A percentile compares a stretch with the other conserved stretches of the same genome.
phyloP scores from a whole-genome alignment of 2,797 vertebrate species.

The Eidolon dupreanum region DNA sequence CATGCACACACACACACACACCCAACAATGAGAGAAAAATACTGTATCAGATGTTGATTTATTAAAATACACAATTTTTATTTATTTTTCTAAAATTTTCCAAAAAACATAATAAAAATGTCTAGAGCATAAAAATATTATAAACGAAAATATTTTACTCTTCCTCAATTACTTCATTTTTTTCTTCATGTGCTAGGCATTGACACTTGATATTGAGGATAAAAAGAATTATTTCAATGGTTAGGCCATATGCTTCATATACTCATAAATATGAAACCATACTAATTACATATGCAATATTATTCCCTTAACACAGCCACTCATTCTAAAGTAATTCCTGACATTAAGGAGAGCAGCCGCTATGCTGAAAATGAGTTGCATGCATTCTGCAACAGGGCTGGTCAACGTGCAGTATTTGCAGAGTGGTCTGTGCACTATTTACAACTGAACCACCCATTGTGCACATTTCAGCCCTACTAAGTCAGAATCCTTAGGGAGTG shows the following conservation, averaged over 20 bases:
- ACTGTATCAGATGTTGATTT: background rate
- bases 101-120: background rate
- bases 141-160: background rate
- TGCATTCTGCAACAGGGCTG: background rate
- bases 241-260: background rate
- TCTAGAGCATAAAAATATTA: background rate
- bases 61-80: background rate
- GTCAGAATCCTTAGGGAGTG: background rate
- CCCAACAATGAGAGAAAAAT: background rate
- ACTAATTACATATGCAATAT: background rate
- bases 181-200: background rate
- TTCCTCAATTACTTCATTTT: background rate
- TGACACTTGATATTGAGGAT: background rate
- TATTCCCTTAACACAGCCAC: background rate
- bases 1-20: background rate
- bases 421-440: background rate
- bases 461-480: background rate
- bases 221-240: background rate
- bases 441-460: background rate
- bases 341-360: background rate
- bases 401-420: rapidly evolving
- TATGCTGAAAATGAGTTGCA: background rate
- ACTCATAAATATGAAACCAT: background rate
- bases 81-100: background rate
- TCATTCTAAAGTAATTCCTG: background rate